Conservation (phyloP, 1,140 invertebrate species). For the Lepidurus arcticus region DNA sequence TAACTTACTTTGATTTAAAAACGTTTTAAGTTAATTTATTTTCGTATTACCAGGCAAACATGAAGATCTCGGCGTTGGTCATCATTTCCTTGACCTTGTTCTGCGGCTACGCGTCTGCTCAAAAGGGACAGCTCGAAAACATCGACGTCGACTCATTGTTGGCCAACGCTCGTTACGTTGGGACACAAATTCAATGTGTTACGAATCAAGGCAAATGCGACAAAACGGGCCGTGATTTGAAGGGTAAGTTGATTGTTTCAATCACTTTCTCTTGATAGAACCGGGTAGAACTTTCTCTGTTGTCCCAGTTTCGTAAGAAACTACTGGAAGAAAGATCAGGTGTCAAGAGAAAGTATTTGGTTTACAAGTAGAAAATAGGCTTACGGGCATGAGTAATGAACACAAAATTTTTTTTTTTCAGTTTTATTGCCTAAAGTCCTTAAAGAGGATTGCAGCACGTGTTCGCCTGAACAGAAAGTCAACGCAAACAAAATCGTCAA, state of each 20-base stretch:
- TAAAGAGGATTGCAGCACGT: conserved; percentile 27
- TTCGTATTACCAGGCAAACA: not conserved
- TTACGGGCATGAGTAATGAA: not conserved
- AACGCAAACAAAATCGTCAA: conserved; percentile 34
- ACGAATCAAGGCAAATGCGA: conserved; percentile 33
- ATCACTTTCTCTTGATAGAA: not conserved
- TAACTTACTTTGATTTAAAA: not conserved
- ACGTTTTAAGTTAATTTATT: not conserved
- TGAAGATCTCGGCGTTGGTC: not conserved
- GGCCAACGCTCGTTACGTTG: conserved; percentile 31
- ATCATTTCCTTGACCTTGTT: not conserved
- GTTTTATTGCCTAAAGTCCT: conserved; percentile 32
- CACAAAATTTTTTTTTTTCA: not conserved
- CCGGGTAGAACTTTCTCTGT: not conserved
- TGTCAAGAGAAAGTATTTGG: not conserved
- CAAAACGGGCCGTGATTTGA: conserved; percentile 33
- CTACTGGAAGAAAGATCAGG: not conserved
- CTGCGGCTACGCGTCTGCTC: not conserved
- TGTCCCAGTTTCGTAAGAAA: not conserved
- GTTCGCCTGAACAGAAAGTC: conserved; percentile 26
- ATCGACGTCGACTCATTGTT: conserved; percentile 34
- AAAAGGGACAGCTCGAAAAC: conserved; percentile 32
- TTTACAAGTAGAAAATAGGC: too few species aligned
- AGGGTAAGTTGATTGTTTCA: conserved; percentile 33
- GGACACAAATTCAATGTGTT: conserved; percentile 33